These are phyloP conservation scores for Notechis scutatus DNA, from an alignment of 2,113 vertebrate species.

Conservation along the genomic window DNA sequence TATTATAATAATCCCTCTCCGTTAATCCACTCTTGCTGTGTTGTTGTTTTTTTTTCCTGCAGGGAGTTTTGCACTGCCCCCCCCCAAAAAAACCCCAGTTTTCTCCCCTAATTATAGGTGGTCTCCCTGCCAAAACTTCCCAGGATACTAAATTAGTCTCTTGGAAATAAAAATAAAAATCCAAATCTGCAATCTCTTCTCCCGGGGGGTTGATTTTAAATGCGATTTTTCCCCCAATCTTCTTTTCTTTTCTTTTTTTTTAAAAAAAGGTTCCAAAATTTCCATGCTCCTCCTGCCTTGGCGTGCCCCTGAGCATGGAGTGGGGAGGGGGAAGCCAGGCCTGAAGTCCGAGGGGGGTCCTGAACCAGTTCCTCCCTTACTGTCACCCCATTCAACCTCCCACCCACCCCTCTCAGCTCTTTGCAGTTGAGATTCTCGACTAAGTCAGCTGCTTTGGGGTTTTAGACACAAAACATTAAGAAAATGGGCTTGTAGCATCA, in stretches of 20 bases:
- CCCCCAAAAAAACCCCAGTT: neutral
- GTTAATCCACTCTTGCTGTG: neutral
- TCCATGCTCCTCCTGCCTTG: neutral
- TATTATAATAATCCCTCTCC: neutral
- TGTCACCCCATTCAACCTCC: neutral
- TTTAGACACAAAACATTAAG: neutral
- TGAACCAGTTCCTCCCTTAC: neutral
- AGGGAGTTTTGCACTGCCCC: neutral
- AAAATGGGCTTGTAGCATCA: neutral
- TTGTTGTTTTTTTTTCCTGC: neutral
- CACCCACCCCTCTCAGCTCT: neutral
- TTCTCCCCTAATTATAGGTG: neutral
- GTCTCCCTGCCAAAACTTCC: neutral
- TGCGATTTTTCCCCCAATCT: accelerated
- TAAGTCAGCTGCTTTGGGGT: neutral
- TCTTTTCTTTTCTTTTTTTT: too few relatives aligned
- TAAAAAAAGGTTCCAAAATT: neutral
- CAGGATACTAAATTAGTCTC: neutral
- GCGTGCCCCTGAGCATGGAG: neutral
- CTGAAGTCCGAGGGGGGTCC: neutral
- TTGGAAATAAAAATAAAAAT: neutral
- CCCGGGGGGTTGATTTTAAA: neutral
- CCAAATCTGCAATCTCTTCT: neutral
- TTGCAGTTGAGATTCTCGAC: neutral
- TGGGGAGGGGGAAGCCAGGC: neutral